Percentiles rank a stretch among this genome's conserved stretches.
Conservation (phyloP, 1,140 invertebrate species). For the Araneus ventricosus region DNA sequence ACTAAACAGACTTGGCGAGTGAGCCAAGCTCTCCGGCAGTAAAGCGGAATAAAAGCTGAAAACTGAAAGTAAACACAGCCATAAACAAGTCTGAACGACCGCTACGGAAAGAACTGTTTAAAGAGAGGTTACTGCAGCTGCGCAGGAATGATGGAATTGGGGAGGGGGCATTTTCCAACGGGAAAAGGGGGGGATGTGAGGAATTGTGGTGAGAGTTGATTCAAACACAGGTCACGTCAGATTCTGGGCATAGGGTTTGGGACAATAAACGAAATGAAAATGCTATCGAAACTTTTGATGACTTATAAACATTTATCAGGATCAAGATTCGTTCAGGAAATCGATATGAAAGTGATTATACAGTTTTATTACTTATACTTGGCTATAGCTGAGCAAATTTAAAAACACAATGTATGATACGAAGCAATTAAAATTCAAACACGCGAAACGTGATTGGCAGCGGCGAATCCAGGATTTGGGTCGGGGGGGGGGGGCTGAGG, state of each 20-base stretch:
- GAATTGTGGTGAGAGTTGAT: background rate
- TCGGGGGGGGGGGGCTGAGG: too few relatives aligned
- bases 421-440: too few relatives aligned
- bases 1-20: constrained; percentile 26
- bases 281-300: background rate
- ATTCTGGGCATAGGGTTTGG: background rate
- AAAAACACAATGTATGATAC: too few relatives aligned
- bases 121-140: background rate
- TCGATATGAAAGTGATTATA: too few relatives aligned
- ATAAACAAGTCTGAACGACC: constrained; percentile 56
- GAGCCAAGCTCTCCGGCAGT: constrained; percentile 14
- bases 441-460: too few relatives aligned
- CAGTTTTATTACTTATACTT: too few relatives aligned
- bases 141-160: background rate
- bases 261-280: background rate
- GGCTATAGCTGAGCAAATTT: too few relatives aligned
- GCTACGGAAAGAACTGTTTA: constrained; percentile 2
- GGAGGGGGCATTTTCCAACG: background rate
- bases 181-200: background rate
- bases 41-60: constrained; percentile 66
- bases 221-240: background rate
- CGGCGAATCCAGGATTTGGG: too few relatives aligned
- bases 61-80: constrained; percentile 70
- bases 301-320: too few relatives aligned
- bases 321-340: too few relatives aligned